Base-by-base conservation (phyloP, 2,888 invertebrate genomes). In the Melieria picta region DNA sequence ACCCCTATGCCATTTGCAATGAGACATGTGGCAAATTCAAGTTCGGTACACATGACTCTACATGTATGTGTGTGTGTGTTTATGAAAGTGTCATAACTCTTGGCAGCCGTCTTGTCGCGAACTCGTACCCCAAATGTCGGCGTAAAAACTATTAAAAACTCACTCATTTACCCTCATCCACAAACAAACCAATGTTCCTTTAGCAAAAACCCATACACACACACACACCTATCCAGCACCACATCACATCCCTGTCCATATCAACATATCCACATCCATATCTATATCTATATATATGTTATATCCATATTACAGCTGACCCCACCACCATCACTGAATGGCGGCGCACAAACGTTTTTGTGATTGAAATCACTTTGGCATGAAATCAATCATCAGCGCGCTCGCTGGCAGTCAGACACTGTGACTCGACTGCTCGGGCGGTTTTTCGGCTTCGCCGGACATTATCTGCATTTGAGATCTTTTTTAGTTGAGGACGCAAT, bases 301-400 rank as follows among this genome's bases (percentile, higher is more conserved):
- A 16, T 61, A 60, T 63, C 47, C n/a, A 45, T 56, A 69, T 55
- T 46, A 69, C 56, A 69, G 61, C 55, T 61, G 62, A 69, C 69
- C 13, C 60, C 61, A n/a, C 42, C 45, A 43, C 45, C 45, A 56
- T 55, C 52, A 45, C 52, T 67, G 67, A 50, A 48, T 57, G 7
- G 30, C 30, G 30, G 9, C n/a, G 45, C 43, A 61, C 11, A 61
- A 30, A 61, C 57, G 47, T 71, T 60, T 71, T 73, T 71, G 82
- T 68, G 83, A 82, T 83, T 82, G 83, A 81, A 82, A 82, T 82
- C 82, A 82, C 80, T 83, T 82, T 80, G 82, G 80, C 83, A 81
- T 80, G 80, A 82, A 82, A 82, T 82, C 83, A 83, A 83, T 82
- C 82, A 82, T 83, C 83, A 80, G 56, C 46, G 47, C 52, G 45